These are phyloP conservation scores for Gymnoscelis rufifasciata DNA, from an alignment of 2,888 invertebrate species.

Conservation along the genomic window DNA sequence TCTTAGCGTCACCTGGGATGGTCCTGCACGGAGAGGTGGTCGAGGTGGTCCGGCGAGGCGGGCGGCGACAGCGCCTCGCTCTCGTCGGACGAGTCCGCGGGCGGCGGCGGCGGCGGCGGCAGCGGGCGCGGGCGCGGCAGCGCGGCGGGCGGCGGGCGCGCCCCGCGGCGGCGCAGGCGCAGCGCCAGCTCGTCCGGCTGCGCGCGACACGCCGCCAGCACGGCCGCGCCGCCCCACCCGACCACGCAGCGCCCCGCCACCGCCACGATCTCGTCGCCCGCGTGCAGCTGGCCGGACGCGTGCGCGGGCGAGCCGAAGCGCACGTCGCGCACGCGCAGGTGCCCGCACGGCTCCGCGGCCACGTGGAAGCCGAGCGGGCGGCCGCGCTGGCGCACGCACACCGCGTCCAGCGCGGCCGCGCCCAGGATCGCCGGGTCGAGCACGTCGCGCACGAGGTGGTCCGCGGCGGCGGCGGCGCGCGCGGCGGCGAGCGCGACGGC, in stretches of 20 bases:
- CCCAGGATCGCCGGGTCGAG: conserved; percentile 93
- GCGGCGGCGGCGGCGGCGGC: conserved; percentile 15
- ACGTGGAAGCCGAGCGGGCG: conserved; percentile 95
- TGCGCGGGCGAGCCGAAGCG: conserved; percentile 96
- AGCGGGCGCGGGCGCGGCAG: conserved; percentile 20
- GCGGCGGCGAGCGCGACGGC: conserved; percentile 86
- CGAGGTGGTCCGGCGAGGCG: conserved; percentile 57
- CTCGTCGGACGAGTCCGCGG: conserved; percentile 48
- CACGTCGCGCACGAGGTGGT: conserved; percentile 79
- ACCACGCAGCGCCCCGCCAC: conserved; percentile 57
- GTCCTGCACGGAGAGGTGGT: too few relatives aligned
- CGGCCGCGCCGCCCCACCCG: conserved; percentile 52
- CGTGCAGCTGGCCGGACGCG: conserved; percentile 92
- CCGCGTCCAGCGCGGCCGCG: conserved; percentile 93
- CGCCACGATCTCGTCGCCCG: conserved; percentile 97
- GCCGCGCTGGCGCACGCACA: conserved; percentile 90
- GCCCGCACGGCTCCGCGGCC: conserved; percentile 89
- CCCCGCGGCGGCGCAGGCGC: conserved; percentile 44
- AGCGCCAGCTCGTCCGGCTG: conserved; percentile 37
- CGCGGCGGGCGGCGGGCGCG: conserved; percentile 33
- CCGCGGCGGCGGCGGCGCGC: conserved; percentile 87
- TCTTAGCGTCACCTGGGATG: too few relatives aligned
- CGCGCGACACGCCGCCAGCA: conserved; percentile 33
- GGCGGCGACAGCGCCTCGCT: conserved; percentile 68
- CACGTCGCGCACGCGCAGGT: conserved; percentile 46